Percentiles rank a stretch among this genome's conserved stretches.
phyloP scores from a whole-genome alignment of 2,113 vertebrate species.

The Antennarius striatus region DNA sequence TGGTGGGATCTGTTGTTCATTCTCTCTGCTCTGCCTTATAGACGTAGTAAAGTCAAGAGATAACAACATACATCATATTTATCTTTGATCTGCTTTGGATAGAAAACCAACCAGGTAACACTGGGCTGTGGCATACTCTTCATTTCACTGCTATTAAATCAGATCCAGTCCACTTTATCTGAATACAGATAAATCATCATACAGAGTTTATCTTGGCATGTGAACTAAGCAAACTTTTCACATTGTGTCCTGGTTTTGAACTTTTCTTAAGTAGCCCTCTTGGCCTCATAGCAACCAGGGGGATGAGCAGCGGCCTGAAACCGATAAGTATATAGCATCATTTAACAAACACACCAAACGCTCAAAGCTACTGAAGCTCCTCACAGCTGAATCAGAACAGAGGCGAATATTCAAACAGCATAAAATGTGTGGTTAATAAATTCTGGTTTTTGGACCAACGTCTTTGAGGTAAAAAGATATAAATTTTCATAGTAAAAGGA shows the following conservation, averaged over 20 bases:
- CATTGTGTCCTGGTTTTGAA: conserved; percentile 19
- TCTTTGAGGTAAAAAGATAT: neutral
- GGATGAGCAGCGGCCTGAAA: neutral
- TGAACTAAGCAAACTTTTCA: conserved; percentile 30
- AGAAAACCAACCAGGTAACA: conserved; percentile 27
- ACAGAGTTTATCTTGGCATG: conserved; percentile 37
- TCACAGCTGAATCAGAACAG: neutral
- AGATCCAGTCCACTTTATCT: conserved; percentile 10
- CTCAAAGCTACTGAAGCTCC: neutral
- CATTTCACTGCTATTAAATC: conserved; percentile 38
- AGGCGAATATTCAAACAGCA: conserved; percentile 10
- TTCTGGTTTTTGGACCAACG: neutral
- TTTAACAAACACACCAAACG: neutral
- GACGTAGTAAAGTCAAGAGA: conserved; percentile 42
- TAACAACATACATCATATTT: conserved; percentile 40
- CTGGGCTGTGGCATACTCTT: conserved; percentile 32
- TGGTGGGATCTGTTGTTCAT: conserved; percentile 25
- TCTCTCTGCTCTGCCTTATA: conserved; percentile 28
- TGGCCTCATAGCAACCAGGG: conserved; percentile 3
- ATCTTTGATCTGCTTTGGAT: conserved; percentile 24
- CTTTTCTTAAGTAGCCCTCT: conserved; percentile 20
- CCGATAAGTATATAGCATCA: neutral
- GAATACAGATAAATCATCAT: conserved; percentile 33
- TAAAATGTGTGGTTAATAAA: neutral
- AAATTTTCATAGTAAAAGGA: conserved; percentile 27